phyloP scores from a whole-genome alignment of 2,113 vertebrate genomes.

The Penelope pileata region DNA sequence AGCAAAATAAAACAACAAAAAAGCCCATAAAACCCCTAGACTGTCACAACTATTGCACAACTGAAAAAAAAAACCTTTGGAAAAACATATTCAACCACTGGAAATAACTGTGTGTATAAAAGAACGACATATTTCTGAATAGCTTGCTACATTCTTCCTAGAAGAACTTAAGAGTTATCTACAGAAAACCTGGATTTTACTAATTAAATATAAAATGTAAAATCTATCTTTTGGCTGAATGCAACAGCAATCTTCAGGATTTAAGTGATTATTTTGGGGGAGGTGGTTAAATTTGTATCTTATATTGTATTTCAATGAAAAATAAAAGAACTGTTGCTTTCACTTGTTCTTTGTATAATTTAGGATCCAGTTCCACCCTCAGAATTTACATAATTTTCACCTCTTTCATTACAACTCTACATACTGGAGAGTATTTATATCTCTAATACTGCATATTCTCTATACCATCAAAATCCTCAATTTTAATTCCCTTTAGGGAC shows the following conservation, averaged over 20 bases:
- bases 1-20: slow-evolving; percentile 16
- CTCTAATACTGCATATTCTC: neutral
- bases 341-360: neutral
- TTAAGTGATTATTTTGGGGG: neutral
- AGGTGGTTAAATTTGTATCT: neutral
- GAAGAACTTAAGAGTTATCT: slow-evolving; percentile 46
- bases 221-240: neutral
- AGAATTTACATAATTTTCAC: neutral
- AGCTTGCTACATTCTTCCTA: slow-evolving; percentile 59
- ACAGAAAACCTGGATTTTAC: neutral
- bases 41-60: slow-evolving; percentile 84
- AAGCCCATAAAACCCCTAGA: neutral
- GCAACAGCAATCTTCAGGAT: neutral
- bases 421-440: neutral
- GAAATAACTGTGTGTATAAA: slow-evolving; percentile 60
- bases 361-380: neutral
- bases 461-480: neutral
- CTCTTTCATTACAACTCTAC: neutral
- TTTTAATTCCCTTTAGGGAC: neutral
- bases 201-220: slow-evolving; percentile 2
- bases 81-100: slow-evolving; percentile 60
- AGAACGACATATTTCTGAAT: slow-evolving; percentile 26
- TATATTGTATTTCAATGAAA: neutral
- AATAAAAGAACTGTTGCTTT: neutral
- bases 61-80: slow-evolving; percentile 52